phyloP scores from a whole-genome alignment of 2,113 vertebrate genomes.

The Chaenogobius annularis region DNA sequence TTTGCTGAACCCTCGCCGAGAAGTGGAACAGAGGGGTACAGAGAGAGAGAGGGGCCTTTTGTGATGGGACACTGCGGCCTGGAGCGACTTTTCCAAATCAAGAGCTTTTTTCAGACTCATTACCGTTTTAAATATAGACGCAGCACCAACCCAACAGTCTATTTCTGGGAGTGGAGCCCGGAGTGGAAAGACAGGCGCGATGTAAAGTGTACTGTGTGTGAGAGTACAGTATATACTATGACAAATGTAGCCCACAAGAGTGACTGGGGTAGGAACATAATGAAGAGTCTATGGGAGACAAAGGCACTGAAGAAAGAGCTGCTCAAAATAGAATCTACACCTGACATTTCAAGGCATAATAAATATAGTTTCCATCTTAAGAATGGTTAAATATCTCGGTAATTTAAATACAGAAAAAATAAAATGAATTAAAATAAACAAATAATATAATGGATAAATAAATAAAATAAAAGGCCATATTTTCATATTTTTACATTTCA shows the following conservation, averaged over 20 bases:
- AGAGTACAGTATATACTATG: not conserved
- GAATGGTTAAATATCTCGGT: too few species aligned
- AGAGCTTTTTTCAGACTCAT: slow-evolving; percentile 13
- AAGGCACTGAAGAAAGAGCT: not conserved
- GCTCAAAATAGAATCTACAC: not conserved
- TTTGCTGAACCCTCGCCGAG: not conserved
- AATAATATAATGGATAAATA: too few species aligned
- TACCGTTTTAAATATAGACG: slow-evolving; percentile 16
- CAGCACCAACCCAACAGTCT: not conserved
- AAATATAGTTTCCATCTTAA: not conserved
- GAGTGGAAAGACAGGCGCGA: slow-evolving; percentile 7
- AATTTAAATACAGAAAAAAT: too few species aligned
- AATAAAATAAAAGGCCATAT: too few species aligned
- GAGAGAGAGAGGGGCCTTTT: not conserved
- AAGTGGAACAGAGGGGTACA: not conserved
- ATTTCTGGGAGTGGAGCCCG: not conserved
- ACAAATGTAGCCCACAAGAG: not conserved
- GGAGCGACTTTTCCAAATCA: slow-evolving; percentile 22
- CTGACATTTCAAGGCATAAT: too few species aligned
- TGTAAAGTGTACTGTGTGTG: not conserved
- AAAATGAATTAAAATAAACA: too few species aligned
- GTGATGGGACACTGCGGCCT: slow-evolving; percentile 15
- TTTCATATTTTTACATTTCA: too few species aligned
- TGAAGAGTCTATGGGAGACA: not conserved
- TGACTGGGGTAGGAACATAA: not conserved